A percentile compares a stretch with the other conserved stretches of the same genome.
phyloP scores from a whole-genome alignment of 2,888 invertebrate genomes.

The Campopleginae sp. region DNA sequence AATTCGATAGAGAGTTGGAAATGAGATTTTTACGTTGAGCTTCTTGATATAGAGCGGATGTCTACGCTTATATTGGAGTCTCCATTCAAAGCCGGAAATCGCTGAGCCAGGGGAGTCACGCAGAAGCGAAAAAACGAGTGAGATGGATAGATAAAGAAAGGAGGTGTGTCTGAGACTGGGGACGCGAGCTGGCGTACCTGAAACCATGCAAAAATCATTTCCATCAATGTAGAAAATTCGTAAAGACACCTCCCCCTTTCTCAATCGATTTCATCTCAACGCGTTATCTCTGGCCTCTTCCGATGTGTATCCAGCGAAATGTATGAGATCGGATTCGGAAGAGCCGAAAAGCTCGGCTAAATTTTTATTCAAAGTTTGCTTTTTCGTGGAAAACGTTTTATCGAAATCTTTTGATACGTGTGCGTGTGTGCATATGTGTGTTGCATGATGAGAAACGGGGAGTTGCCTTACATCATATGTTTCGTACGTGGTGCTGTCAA shows the following conservation, averaged over 20 bases:
- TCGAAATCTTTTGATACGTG: conserved; percentile 1
- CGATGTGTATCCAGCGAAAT: neutral
- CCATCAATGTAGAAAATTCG: conserved; percentile 39
- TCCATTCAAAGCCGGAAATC: conserved; percentile 46
- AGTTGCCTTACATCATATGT: conserved; percentile 16
- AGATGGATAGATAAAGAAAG: conserved; percentile 24
- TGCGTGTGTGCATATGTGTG: neutral
- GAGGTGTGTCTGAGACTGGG: conserved; percentile 29
- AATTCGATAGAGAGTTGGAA: conserved; percentile 39
- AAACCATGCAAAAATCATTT: conserved; percentile 57
- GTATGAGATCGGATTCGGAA: conserved; percentile 43
- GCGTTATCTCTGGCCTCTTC: conserved; percentile 2
- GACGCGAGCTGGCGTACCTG: conserved; percentile 12
- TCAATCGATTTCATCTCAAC: conserved; percentile 49
- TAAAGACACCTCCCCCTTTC: conserved; percentile 46
- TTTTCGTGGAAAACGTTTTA: conserved; percentile 46
- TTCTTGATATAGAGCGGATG: conserved; percentile 34
- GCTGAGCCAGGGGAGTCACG: conserved; percentile 41
- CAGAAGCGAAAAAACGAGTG: conserved; percentile 18
- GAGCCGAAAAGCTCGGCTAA: conserved; percentile 40
- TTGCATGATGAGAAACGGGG: conserved; percentile 5
- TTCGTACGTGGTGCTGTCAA: conserved; percentile 20
- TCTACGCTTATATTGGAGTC: conserved; percentile 43
- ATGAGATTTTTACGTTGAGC: conserved; percentile 18
- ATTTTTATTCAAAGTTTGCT: conserved; percentile 61